Evolutionary conservation across 2,113 vertebrate genomes (phyloP).

Genomic region (Pantherophis guttatus): DNA sequence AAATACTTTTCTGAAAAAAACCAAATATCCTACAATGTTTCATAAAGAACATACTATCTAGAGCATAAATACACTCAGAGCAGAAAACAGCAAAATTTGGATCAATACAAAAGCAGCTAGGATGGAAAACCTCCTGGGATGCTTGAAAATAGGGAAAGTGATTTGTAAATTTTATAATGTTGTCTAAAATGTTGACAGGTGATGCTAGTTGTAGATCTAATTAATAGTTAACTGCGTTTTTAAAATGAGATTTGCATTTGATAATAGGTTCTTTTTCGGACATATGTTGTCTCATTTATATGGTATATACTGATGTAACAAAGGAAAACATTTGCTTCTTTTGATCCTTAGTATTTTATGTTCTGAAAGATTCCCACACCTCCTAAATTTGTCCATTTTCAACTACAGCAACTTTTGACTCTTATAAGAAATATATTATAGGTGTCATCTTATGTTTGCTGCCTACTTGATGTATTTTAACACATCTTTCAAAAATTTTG

Average conservation of each 20-base stretch:
- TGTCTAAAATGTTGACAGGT: not conserved
- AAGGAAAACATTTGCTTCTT: not conserved
- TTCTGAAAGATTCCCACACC: not conserved
- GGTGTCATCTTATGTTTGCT: not conserved
- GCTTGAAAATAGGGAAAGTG: not conserved
- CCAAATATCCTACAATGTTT: not conserved
- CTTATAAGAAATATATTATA: not conserved
- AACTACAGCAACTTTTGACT: not conserved
- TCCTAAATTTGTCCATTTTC: not conserved
- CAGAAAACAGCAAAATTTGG: not conserved
- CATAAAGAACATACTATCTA: not conserved
- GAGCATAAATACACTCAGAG: not conserved
- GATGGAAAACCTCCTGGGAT: not conserved
- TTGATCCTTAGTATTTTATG: not conserved
- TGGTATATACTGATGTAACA: not conserved
- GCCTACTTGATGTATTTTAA: not conserved
- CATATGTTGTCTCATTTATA: not conserved
- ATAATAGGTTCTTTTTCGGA: not conserved
- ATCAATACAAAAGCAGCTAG: not conserved
- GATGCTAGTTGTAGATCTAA: not conserved
- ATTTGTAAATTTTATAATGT: not conserved
- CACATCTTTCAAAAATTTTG: not conserved
- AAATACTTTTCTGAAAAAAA: not conserved
- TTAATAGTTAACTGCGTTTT: not conserved
- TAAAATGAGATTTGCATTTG: not conserved